Evolutionary conservation across 2,888 invertebrate genomes (phyloP).

Genomic region (Pheosia tremula): DNA sequence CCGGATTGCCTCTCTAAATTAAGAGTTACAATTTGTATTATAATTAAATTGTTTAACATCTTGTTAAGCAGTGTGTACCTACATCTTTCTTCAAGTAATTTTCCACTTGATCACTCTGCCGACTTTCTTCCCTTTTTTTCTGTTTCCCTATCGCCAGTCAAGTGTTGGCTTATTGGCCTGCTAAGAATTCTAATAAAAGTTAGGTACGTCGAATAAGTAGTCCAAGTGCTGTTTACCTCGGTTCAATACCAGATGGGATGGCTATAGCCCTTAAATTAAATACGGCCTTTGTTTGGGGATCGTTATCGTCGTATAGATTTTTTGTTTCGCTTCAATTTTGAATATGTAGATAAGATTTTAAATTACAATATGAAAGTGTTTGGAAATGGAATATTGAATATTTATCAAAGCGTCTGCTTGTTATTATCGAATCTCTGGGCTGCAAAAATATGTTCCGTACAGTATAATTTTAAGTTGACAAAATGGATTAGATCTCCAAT

Average conservation of each 20-base stretch:
- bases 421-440: too few relatives aligned
- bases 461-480: too few relatives aligned
- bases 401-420: too few relatives aligned
- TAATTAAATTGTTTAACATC: conserved; percentile 16
- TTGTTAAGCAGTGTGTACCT: conserved; percentile 36
- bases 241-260: conserved; percentile 25
- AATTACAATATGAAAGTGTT: too few relatives aligned
- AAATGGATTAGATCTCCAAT: too few relatives aligned
- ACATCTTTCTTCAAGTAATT: conserved; percentile 69
- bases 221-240: conserved; percentile 53
- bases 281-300: conserved; percentile 39
- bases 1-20: too few relatives aligned
- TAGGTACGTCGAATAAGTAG: conserved; percentile 58
- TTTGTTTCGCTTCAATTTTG: conserved; percentile 10
- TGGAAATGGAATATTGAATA: too few relatives aligned
- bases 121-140: conserved; percentile 54
- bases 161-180: conserved; percentile 68
- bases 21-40: too few relatives aligned
- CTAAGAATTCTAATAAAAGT: conserved; percentile 76
- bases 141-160: conserved; percentile 59
- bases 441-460: too few relatives aligned
- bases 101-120: conserved; percentile 70
- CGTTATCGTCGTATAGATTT: conserved; percentile 12
- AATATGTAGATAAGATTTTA: not conserved
- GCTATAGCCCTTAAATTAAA: conserved; percentile 51